Conservation (phyloP, 1,140 invertebrate genomes). For the Frieseomelitta varia region DNA sequence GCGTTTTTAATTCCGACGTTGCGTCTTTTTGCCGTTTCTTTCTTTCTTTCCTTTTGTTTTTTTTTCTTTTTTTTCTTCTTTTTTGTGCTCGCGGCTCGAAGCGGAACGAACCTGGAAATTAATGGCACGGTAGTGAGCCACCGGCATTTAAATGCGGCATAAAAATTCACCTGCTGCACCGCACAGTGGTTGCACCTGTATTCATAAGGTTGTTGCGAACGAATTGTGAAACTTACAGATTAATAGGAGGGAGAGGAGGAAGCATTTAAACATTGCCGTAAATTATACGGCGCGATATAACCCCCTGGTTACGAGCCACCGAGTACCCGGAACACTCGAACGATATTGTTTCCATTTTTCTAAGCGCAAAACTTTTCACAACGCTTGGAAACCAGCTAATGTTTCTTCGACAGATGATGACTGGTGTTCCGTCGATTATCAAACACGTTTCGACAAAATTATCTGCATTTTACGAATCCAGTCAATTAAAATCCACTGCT, state of each 20-base stretch:
- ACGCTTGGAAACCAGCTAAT: no score
- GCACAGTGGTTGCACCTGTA: slow-evolving; percentile 4
- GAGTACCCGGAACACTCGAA: background rate
- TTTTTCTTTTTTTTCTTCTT: no score
- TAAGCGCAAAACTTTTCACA: background rate
- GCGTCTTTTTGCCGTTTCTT: background rate
- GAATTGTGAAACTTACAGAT: slow-evolving; percentile 42
- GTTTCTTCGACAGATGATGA: background rate
- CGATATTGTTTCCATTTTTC: background rate
- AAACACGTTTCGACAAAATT: background rate
- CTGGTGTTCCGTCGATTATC: no score
- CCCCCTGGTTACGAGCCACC: background rate
- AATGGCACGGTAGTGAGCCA: slow-evolving; percentile 43
- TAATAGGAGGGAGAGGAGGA: background rate
- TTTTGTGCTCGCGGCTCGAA: background rate
- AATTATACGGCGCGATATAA: background rate
- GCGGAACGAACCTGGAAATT: slow-evolving; percentile 45
- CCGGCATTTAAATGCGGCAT: slow-evolving; percentile 44
- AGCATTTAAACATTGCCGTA: slow-evolving; percentile 20
- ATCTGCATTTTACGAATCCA: background rate
- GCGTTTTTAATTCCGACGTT: slow-evolving; percentile 32
- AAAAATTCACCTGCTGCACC: slow-evolving; percentile 43
- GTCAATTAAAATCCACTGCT: background rate
- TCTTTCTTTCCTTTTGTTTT: background rate
- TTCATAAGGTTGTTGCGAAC: slow-evolving; percentile 32